Evolutionary conservation across 2,888 invertebrate genomes (phyloP), one percentile per base, ranked within the genome.

Genomic region (Aporophyla lueneburgensis): DNA sequence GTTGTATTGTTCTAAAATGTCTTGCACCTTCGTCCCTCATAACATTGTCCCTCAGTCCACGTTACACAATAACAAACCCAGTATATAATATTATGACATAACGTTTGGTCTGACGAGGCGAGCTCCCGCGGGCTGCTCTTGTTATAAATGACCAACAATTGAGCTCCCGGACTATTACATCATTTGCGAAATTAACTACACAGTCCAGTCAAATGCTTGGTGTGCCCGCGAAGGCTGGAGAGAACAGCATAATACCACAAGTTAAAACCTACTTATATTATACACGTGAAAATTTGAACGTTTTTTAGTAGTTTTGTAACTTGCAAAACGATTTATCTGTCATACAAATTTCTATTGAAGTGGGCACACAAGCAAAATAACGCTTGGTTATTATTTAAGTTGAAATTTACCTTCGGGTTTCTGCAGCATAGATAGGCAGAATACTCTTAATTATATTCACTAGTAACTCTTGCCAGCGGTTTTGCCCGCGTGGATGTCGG

Each of bases 151-250:
- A 49, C 66, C 67, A 67, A 76, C 75, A 72, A 67, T 84, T 53
- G 66, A 63, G 72, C 83, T 69, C 49, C 27, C 69, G 24, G 46
- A 56, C 85, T 74, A 81, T 84, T 76, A 71, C 12, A 53, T 76
- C 59, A 80, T 84, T 84, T 83, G 62, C 71, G 62, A 76, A 83
- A 84, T 84, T 70, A 76, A 83, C 76, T 75, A 83, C 78, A 65
- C 43, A 24, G 43, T 63, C 21, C 62, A 46, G 51, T 40, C 43
- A 40, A n/a, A 67, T 67, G 27, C 33, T 56, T 10, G 43, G 33
- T 27, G 53, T 33, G 12, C n/a, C 53, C 10, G 33, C n/a, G 46
- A 65, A 21, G 27, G 5, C 51, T 49, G 7, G 51, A 27, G 5
- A 5, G 43, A 24, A 27, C 1, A 16, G 27, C 5, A 21, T 43